phyloP scores from a whole-genome alignment of 2,888 invertebrate species.

The Lissonota sp. region DNA sequence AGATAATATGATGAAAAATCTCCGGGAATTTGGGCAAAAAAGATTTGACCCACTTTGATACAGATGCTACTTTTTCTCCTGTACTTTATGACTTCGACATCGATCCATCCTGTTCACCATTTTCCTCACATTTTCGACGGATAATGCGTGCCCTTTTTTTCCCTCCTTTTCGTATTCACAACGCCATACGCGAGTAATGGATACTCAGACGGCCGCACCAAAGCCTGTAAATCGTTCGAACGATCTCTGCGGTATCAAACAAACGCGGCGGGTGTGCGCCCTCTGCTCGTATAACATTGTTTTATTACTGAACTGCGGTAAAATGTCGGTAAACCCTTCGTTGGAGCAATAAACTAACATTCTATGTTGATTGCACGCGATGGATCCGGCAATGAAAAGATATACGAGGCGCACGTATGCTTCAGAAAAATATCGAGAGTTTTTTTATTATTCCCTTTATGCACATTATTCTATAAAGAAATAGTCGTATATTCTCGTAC shows the following conservation, averaged over 20 bases:
- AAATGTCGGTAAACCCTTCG: not conserved
- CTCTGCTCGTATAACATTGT: constrained; percentile 2
- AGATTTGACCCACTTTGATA: constrained; percentile 48
- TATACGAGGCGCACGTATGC: not conserved
- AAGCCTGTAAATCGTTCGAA: constrained; percentile 4
- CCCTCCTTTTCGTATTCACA: not conserved
- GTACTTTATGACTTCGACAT: not conserved
- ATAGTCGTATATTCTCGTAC: too few relatives aligned
- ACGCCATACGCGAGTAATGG: constrained; percentile 16
- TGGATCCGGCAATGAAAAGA: not conserved
- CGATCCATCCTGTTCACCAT: not conserved
- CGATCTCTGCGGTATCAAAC: not conserved
- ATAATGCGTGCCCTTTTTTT: not conserved
- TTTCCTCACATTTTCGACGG: too few relatives aligned
- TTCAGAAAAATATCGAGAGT: not conserved
- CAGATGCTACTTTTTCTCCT: not conserved
- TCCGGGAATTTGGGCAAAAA: constrained; percentile 3
- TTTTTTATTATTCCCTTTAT: not conserved
- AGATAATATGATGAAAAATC: not conserved
- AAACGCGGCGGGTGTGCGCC: not conserved
- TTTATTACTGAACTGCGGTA: not conserved
- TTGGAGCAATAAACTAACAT: constrained; percentile 1
- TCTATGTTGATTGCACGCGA: not conserved
- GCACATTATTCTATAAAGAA: too few relatives aligned
- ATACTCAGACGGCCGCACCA: constrained; percentile 21